Conservation (phyloP, 2,113 vertebrate species). For the Corapipo altera region DNA sequence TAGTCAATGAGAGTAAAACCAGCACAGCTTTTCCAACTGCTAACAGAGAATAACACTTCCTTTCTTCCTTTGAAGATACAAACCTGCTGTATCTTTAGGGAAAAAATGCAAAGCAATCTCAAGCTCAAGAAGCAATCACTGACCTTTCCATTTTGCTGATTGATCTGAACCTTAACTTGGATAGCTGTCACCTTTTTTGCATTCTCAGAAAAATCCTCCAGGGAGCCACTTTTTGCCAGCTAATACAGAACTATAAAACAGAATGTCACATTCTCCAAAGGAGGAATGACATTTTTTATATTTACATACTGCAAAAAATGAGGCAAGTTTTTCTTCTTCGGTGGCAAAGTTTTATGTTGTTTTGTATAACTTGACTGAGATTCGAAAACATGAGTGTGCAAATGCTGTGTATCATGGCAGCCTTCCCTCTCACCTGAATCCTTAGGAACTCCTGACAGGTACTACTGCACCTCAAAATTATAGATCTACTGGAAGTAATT, state of each 20-base stretch:
- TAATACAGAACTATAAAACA: neutral
- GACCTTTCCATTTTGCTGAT: neutral
- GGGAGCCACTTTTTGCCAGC: neutral
- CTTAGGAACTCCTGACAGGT: neutral
- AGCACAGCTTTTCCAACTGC: neutral
- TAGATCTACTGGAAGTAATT: neutral
- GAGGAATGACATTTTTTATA: neutral
- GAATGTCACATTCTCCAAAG: neutral
- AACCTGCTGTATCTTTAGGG: neutral
- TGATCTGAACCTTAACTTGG: neutral
- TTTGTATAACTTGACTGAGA: neutral
- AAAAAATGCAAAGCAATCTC: neutral
- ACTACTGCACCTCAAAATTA: neutral
- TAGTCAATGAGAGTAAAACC: neutral
- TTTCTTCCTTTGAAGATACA: neutral
- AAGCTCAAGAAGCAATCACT: neutral
- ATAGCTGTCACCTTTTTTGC: neutral
- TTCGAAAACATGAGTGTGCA: neutral
- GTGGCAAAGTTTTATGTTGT: neutral
- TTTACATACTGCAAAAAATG: neutral
- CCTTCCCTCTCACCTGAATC: neutral
- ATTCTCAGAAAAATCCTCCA: neutral
- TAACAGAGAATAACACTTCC: neutral
- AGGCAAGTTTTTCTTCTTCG: neutral
- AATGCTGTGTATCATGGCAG: neutral